A percentile compares a stretch with the other conserved stretches of the same genome.
Evolutionary conservation across 2,113 vertebrate species (phyloP).

Genomic region (Triplophysa rosa): DNA sequence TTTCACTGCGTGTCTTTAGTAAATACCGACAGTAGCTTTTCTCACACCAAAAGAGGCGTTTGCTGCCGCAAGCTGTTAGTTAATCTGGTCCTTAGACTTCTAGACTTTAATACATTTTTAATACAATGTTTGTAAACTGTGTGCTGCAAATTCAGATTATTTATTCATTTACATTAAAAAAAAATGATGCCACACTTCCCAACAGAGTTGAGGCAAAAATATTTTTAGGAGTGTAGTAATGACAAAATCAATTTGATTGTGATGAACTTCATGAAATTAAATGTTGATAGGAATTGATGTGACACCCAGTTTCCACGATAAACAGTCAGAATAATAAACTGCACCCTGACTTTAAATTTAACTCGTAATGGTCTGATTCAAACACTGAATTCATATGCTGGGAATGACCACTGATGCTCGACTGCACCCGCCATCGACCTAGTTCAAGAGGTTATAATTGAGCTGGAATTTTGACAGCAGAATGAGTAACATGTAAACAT

Average conservation of each 20-base stretch:
- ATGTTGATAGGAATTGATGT: no score
- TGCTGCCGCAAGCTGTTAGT: no score
- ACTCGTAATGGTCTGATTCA: no score
- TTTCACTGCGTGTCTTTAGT: no score
- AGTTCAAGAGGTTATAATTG: constrained; percentile 14
- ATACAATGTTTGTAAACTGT: not conserved
- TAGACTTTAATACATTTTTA: not conserved
- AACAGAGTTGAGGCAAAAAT: no score
- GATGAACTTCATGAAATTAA: not conserved
- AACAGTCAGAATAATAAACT: no score
- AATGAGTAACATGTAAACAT: constrained; percentile 22
- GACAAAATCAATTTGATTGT: not conserved
- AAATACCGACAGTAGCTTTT: no score
- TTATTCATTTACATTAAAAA: not conserved
- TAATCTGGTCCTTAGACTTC: no score
- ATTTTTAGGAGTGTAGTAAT: not conserved
- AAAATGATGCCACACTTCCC: not conserved
- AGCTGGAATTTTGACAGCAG: constrained; percentile 10
- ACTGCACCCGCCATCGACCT: not conserved
- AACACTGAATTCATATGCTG: no score
- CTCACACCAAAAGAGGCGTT: no score
- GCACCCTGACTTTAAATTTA: no score
- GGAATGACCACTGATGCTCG: constrained; percentile 4
- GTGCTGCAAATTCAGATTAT: not conserved
- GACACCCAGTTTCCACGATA: no score